These are phyloP conservation scores for Microctonus hyperodae DNA, from an alignment of 2,888 invertebrate genomes.

Conservation along the genomic window DNA sequence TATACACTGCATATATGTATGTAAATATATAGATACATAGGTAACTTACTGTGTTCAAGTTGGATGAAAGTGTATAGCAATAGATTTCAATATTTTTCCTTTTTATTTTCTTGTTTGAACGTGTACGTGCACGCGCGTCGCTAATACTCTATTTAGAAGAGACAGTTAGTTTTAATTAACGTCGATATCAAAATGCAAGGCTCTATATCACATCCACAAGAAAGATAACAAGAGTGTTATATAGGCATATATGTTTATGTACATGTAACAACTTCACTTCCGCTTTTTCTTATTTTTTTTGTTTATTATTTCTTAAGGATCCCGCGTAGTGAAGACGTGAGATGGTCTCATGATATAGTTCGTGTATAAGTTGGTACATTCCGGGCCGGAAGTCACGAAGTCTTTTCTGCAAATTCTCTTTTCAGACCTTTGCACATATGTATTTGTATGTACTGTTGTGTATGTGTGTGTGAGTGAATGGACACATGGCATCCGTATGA, in stretches of 20 bases:
- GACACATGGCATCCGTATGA: neutral
- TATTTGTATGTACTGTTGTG: neutral
- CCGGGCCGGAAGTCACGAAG: neutral
- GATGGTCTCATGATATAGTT: constrained; percentile 8
- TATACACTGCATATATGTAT: neutral
- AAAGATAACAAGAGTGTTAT: constrained; percentile 6
- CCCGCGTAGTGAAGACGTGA: neutral
- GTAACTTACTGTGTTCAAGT: neutral
- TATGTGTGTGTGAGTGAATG: neutral
- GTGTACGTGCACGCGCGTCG: neutral
- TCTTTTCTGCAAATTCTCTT: neutral
- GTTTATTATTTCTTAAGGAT: neutral
- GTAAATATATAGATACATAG: no score
- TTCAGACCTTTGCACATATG: no score
- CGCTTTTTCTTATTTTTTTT: neutral
- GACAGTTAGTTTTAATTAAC: constrained; percentile 43
- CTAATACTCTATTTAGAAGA: constrained; percentile 20
- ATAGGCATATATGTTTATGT: neutral
- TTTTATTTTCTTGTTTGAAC: neutral
- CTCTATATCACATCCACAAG: constrained; percentile 11
- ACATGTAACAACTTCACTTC: neutral
- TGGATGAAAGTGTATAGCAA: neutral
- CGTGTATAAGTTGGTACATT: neutral
- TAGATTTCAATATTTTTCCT: neutral
- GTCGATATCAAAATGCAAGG: constrained; percentile 34